These are phyloP conservation scores for Asobara japonica DNA, from an alignment of 1,140 invertebrate species.

Conservation along the genomic window DNA sequence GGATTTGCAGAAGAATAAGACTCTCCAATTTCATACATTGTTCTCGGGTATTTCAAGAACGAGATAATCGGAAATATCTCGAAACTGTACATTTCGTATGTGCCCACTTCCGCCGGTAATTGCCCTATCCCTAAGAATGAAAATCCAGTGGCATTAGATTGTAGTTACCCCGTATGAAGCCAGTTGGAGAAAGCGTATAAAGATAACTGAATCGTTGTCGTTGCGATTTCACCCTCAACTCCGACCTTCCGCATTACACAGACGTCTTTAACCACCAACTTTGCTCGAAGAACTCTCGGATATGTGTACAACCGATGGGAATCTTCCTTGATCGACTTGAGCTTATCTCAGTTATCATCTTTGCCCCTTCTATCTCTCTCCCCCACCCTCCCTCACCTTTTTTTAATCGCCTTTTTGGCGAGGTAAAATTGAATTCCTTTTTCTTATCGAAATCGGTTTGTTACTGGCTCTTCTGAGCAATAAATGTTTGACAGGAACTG, in stretches of 20 bases:
- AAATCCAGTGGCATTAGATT: slow-evolving; percentile 12
- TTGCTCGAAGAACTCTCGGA: not conserved
- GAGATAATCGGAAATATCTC: not conserved
- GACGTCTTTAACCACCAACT: slow-evolving; percentile 7
- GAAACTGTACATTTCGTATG: not conserved
- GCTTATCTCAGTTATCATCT: slow-evolving; percentile 4
- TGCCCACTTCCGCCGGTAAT: slow-evolving; percentile 15
- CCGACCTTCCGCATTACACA: not conserved
- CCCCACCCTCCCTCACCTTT: no score
- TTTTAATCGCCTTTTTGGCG: no score
- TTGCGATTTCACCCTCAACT: not conserved
- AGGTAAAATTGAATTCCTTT: not conserved
- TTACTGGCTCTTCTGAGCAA: not conserved
- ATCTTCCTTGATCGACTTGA: slow-evolving; percentile 6
- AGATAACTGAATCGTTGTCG: slow-evolving; percentile 17
- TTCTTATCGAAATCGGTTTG: slow-evolving; percentile 4
- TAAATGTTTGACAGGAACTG: not conserved
- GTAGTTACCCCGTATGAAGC: not conserved
- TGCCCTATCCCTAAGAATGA: slow-evolving; percentile 11
- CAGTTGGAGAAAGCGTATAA: slow-evolving; percentile 1
- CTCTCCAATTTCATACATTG: slow-evolving; percentile 2
- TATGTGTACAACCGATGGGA: slow-evolving; percentile 12
- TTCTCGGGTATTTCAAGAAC: not conserved
- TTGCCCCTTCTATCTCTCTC: not conserved
- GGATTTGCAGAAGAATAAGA: not conserved